These are phyloP conservation scores for Telmatochromis sp. DNA, from an alignment of 2,113 vertebrate genomes.

Conservation along the genomic window DNA sequence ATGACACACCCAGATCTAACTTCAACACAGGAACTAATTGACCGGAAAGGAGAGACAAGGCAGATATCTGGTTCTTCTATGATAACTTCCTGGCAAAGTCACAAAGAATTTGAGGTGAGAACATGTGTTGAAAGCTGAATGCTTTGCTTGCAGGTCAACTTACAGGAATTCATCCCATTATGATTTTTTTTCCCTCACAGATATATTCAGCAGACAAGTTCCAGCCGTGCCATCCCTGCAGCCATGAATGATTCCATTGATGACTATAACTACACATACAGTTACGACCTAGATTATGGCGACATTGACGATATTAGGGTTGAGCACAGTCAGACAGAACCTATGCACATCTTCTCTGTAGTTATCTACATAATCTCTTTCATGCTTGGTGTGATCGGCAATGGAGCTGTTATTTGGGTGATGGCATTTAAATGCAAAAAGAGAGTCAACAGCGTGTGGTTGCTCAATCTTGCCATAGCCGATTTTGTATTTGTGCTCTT, in stretches of 20 bases:
- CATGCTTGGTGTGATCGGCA: constrained; percentile 85
- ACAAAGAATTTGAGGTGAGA: not conserved
- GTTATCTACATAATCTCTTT: constrained; percentile 81
- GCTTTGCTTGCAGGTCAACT: not conserved
- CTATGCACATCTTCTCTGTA: constrained; percentile 81
- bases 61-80: not conserved
- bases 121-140: not conserved
- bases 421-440: constrained; percentile 85
- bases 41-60: not conserved
- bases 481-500: constrained; percentile 93
- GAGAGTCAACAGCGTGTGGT: constrained; percentile 84
- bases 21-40: constrained; percentile 15
- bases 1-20: constrained; percentile 33
- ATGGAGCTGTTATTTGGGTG: constrained; percentile 90
- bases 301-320: constrained; percentile 50
- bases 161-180: not conserved
- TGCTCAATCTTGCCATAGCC: constrained; percentile 90
- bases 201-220: not conserved
- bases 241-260: constrained; percentile 18
- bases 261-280: constrained; percentile 65
- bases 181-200: not conserved
- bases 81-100: not conserved
- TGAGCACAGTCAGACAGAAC: constrained; percentile 54
- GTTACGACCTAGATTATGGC: constrained; percentile 52
- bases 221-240: not conserved